Evolutionary conservation across 2,113 vertebrate species (phyloP).

Genomic region (Narcine bancroftii): DNA sequence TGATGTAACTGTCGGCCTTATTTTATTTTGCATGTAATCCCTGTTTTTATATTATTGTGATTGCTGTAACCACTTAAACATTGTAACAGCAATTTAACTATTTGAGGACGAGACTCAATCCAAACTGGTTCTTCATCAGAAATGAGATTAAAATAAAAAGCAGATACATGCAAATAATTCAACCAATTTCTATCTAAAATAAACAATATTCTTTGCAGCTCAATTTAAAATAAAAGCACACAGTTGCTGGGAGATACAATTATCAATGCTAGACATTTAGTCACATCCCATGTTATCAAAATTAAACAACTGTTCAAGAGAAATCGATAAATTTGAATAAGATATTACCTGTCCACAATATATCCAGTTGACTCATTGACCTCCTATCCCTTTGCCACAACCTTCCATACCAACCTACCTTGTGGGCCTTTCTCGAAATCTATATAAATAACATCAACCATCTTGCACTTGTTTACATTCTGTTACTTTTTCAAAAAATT

Average conservation of each 20-base stretch:
- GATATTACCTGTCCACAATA: not conserved
- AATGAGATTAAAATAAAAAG: not conserved
- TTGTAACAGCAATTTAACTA: constrained; percentile 2
- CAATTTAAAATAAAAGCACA: not conserved
- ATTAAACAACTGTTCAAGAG: not conserved
- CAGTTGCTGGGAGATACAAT: not conserved
- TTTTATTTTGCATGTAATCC: not conserved
- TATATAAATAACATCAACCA: too few species aligned
- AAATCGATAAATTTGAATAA: not conserved
- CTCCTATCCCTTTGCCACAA: too few species aligned
- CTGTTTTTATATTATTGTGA: constrained; percentile 9
- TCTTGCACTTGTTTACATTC: too few species aligned
- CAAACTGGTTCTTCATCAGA: not conserved
- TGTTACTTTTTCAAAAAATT: too few species aligned
- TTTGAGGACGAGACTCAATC: not conserved
- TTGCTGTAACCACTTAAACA: constrained; percentile 4
- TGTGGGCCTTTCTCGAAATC: too few species aligned
- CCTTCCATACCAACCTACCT: too few species aligned
- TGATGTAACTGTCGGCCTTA: not conserved
- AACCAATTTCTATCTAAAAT: not conserved
- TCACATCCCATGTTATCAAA: not conserved
- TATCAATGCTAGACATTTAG: not conserved
- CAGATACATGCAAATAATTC: not conserved
- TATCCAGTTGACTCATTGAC: too few species aligned
- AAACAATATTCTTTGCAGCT: not conserved